phyloP scores from a whole-genome alignment of 2,888 invertebrate species.

The Phortica okadai region DNA sequence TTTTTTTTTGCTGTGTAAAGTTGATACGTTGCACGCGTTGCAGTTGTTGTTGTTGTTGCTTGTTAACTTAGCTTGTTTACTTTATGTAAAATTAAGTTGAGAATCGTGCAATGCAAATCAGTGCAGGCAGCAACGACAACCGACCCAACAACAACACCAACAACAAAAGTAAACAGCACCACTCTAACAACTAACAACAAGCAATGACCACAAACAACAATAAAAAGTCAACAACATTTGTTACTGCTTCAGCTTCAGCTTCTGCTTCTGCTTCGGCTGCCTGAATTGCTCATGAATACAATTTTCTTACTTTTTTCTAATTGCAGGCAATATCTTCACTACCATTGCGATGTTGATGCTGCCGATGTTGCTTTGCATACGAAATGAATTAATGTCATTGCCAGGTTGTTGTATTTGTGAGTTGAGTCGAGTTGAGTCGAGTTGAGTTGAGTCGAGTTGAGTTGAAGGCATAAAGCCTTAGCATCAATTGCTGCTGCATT shows the following conservation, averaged over 20 bases:
- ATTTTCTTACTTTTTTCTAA: slow-evolving; percentile 70
- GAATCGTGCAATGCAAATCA: slow-evolving; percentile 74
- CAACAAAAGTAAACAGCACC: not conserved
- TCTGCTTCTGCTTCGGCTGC: slow-evolving; percentile 26
- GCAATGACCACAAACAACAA: slow-evolving; percentile 2
- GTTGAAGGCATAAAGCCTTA: slow-evolving; percentile 30
- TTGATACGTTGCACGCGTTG: not conserved
- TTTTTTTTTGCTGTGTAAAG: slow-evolving; percentile 2
- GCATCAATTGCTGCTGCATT: slow-evolving; percentile 34
- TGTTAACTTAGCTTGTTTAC: slow-evolving; percentile 72
- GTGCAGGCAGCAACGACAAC: slow-evolving; percentile 39
- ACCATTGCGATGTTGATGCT: not conserved
- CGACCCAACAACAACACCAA: not conserved
- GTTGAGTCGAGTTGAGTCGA: slow-evolving; percentile 48
- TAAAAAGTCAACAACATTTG: slow-evolving; percentile 33
- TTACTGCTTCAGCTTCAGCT: slow-evolving; percentile 41
- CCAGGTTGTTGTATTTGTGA: slow-evolving; percentile 44
- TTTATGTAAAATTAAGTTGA: slow-evolving; percentile 74
- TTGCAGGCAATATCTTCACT: slow-evolving; percentile 50
- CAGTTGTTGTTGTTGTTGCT: slow-evolving; percentile 53
- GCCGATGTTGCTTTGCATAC: slow-evolving; percentile 61
- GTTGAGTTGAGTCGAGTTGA: slow-evolving; percentile 49
- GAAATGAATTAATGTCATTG: slow-evolving; percentile 71
- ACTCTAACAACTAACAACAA: slow-evolving; percentile 2
- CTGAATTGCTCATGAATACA: slow-evolving; percentile 49